Conservation (phyloP, 1,140 invertebrate genomes). For the Palaemon carinicauda region DNA sequence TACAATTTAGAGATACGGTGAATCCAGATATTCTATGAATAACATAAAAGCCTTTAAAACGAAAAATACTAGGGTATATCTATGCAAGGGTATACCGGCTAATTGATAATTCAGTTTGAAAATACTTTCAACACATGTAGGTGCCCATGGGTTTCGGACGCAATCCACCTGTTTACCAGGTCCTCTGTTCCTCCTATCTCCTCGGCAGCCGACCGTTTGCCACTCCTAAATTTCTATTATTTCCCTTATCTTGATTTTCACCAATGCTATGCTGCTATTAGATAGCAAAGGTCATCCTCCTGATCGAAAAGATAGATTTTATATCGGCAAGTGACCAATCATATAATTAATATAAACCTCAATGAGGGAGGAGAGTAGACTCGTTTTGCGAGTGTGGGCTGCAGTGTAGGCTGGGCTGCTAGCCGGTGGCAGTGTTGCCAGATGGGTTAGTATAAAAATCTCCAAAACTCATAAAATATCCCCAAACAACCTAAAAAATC, state of each 20-base stretch:
- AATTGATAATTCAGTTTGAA: neutral
- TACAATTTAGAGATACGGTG: neutral
- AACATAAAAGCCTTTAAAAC: no score
- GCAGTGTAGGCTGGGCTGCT: slow-evolving; percentile 4
- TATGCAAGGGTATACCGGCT: neutral
- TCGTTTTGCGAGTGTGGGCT: neutral
- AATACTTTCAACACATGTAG: neutral
- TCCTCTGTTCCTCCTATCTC: neutral
- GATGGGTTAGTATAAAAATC: no score
- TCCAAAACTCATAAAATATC: no score
- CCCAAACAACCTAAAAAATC: no score
- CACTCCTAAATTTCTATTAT: neutral
- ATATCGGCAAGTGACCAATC: neutral
- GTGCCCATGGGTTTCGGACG: slow-evolving; percentile 10
- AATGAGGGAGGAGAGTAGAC: neutral
- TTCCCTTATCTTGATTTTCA: neutral
- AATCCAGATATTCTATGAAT: neutral
- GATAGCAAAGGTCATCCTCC: neutral
- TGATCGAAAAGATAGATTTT: neutral
- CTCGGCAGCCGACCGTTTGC: neutral
- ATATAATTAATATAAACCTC: neutral
- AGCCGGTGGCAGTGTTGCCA: no score
- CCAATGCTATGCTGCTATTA: neutral
- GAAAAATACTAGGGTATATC: neutral
- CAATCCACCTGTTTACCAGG: slow-evolving; percentile 39